A percentile compares a stretch with the other conserved stretches of the same genome.
phyloP scores from a whole-genome alignment of 2,888 invertebrate species.

The Theretra japonica region DNA sequence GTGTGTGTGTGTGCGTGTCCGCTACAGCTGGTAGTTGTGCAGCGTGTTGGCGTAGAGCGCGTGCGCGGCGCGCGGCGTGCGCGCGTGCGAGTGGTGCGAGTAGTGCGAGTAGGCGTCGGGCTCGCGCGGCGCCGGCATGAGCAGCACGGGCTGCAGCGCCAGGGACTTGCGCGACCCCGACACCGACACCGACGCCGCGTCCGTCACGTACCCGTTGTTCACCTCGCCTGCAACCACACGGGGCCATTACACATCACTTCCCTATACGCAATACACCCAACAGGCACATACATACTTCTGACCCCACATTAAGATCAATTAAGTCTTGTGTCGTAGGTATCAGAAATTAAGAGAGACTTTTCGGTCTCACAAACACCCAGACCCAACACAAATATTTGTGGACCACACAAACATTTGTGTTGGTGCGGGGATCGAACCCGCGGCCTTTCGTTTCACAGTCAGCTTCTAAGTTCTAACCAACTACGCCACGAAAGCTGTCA shows the following conservation, averaged over 20 bases:
- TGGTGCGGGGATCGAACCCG: too few relatives aligned
- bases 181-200: slow-evolving; percentile 92
- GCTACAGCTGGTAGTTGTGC: slow-evolving; percentile 88
- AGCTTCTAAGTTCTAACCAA: too few relatives aligned
- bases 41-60: slow-evolving; percentile 87
- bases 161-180: slow-evolving; percentile 94
- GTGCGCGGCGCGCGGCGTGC: slow-evolving; percentile 87
- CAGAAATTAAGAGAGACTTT: too few relatives aligned
- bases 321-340: slow-evolving; percentile 27
- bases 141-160: slow-evolving; percentile 93
- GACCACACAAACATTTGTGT: too few relatives aligned
- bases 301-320: too few relatives aligned
- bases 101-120: slow-evolving; percentile 92
- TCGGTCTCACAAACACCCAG: too few relatives aligned
- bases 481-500: too few relatives aligned
- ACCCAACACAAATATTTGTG: too few relatives aligned
- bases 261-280: too few relatives aligned
- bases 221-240: slow-evolving; percentile 88
- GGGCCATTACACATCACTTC: too few relatives aligned
- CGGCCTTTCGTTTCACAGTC: too few relatives aligned
- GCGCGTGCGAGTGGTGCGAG: too few relatives aligned
- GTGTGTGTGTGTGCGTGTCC: background rate
- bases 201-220: slow-evolving; percentile 94
- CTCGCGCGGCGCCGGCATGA: slow-evolving; percentile 87
- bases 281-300: background rate